A percentile compares a stretch with the other conserved stretches of the same genome.
Evolutionary conservation across 35 echinoderm and acorn worm species (phyloP).

Genomic region (Hemicentrotus pulcherrimus): DNA sequence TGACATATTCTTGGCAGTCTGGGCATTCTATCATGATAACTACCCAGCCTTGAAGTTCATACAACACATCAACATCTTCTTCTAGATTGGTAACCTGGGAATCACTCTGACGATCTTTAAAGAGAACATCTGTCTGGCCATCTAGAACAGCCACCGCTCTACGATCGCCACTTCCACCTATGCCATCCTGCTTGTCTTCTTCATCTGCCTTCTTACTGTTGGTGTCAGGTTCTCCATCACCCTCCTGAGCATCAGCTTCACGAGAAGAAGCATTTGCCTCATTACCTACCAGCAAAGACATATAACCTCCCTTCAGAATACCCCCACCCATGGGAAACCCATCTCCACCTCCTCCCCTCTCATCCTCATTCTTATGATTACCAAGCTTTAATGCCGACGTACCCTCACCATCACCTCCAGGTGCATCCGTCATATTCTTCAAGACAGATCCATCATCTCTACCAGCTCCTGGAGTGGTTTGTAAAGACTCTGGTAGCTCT

Average conservation of each 20-base stretch:
- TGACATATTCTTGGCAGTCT: constrained; percentile 40
- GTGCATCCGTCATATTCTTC: not conserved
- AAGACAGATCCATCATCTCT: not conserved
- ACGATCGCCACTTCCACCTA: not conserved
- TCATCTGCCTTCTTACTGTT: constrained; percentile 17
- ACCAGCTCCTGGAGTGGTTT: not conserved
- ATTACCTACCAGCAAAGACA: constrained; percentile 33
- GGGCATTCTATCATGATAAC: constrained; percentile 45
- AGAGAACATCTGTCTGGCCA: constrained; percentile 37
- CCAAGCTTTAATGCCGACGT: not conserved
- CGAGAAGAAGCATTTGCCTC: not conserved
- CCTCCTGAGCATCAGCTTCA: not conserved
- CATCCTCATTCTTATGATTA: constrained; percentile 30
- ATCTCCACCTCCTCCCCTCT: not conserved
- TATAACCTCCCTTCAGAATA: constrained; percentile 40
- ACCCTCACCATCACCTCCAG: not conserved
- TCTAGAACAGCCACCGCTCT: constrained; percentile 16
- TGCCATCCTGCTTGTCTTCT: not conserved
- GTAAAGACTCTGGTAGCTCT: not conserved
- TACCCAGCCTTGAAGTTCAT: constrained; percentile 43
- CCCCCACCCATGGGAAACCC: constrained; percentile 42
- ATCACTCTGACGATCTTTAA: constrained; percentile 2
- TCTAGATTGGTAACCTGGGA: not conserved
- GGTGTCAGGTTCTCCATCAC: not conserved
- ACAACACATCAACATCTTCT: constrained; percentile 46